A percentile compares a stretch with the other conserved stretches of the same genome.
These are phyloP conservation scores for Dromiciops gliroides DNA, from an alignment of 2,113 vertebrate species.

Conservation along the genomic window DNA sequence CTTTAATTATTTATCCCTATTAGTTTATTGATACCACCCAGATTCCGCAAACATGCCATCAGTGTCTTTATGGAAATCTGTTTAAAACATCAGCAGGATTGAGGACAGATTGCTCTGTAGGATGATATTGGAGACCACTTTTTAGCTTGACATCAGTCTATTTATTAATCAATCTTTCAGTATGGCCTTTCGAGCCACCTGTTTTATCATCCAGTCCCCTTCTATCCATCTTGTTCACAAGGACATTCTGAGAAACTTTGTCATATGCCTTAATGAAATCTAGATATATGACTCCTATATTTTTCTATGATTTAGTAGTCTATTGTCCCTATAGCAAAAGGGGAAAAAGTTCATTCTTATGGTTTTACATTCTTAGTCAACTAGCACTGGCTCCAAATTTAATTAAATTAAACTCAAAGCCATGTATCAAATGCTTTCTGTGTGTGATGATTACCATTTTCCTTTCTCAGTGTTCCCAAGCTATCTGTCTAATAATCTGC, in stretches of 20 bases:
- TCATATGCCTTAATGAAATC: constrained; percentile 3
- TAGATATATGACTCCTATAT: background rate
- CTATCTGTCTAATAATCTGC: background rate
- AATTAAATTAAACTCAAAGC: constrained; percentile 2
- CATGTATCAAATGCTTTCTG: background rate
- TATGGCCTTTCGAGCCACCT: background rate
- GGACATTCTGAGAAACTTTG: background rate
- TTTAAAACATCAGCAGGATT: background rate
- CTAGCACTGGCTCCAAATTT: background rate
- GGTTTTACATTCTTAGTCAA: background rate
- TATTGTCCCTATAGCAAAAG: background rate
- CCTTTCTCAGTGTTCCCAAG: background rate
- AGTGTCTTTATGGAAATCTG: background rate
- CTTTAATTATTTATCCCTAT: background rate
- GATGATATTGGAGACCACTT: background rate
- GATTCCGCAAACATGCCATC: background rate
- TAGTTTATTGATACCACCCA: background rate
- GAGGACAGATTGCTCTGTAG: background rate
- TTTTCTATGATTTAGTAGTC: background rate
- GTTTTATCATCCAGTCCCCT: background rate
- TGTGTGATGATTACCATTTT: background rate
- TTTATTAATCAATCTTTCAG: background rate
- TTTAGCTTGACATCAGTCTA: background rate
- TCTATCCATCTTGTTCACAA: background rate
- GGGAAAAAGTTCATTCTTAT: background rate